Evolutionary conservation across 2,113 vertebrate genomes (phyloP).

Genomic region (Ancistrus triradiatus): DNA sequence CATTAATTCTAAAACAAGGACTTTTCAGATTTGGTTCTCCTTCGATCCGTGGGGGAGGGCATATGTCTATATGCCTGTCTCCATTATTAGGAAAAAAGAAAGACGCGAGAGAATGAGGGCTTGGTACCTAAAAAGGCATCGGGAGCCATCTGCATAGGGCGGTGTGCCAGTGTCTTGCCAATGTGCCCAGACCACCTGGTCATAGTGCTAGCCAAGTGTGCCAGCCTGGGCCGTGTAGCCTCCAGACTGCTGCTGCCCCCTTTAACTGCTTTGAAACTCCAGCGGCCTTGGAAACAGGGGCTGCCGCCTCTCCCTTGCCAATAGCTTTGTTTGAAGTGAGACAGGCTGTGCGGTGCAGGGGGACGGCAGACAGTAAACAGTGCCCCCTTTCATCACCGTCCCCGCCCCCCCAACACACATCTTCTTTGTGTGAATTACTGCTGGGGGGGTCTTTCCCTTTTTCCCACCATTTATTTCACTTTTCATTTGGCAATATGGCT

Average conservation of each 20-base stretch:
- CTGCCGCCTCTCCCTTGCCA: conserved; percentile 68
- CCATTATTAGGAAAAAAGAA: conserved; percentile 25
- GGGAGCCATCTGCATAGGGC: conserved; percentile 90
- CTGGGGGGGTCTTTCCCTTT: conserved; percentile 36
- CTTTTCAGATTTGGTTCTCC: conserved; percentile 21
- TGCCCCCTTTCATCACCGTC: conserved; percentile 70
- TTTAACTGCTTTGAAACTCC: conserved; percentile 76
- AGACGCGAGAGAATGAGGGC: conserved; percentile 67
- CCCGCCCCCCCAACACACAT: conserved; percentile 36
- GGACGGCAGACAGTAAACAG: conserved; percentile 74
- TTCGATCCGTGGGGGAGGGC: conserved; percentile 58
- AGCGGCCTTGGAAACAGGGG: conserved; percentile 68
- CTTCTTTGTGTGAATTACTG: conserved; percentile 43
- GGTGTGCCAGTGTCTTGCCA: conserved; percentile 86
- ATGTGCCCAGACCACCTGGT: conserved; percentile 92
- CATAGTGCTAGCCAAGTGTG: conserved; percentile 82
- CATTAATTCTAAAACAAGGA: conserved; percentile 25
- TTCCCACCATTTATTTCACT: conserved; percentile 8
- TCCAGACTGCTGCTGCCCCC: conserved; percentile 77
- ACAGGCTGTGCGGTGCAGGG: conserved; percentile 64
- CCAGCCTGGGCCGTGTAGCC: conserved; percentile 80
- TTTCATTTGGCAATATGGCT: neutral
- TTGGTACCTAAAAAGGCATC: conserved; percentile 76
- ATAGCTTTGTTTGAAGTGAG: conserved; percentile 73
- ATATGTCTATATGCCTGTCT: conserved; percentile 40